Evolutionary conservation across 2,797 vertebrate genomes (phyloP).

Genomic region (Etheostoma perlongum): DNA sequence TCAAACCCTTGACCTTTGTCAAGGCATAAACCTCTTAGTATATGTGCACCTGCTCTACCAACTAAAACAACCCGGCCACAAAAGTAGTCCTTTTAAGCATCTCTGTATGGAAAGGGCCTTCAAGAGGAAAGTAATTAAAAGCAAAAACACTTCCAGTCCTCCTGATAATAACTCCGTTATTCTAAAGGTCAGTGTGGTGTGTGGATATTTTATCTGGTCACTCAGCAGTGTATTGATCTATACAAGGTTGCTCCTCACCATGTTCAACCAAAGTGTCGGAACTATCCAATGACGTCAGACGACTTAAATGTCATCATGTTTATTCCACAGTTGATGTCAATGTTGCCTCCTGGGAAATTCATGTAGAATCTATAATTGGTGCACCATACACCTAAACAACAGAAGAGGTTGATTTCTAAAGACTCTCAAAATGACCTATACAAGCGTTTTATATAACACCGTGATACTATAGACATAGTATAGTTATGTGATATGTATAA

Average conservation of each 20-base stretch:
- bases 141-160: neutral
- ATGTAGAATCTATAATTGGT: no score
- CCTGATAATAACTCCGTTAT: neutral
- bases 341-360: neutral
- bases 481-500: no score
- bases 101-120: neutral
- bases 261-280: constrained; percentile 10
- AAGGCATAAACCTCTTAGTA: no score
- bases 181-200: constrained; percentile 28
- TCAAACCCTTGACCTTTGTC: no score
- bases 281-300: neutral
- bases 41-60: no score
- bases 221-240: constrained; percentile 39
- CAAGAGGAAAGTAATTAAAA: neutral
- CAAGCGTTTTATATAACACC: no score
- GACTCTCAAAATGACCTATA: no score
- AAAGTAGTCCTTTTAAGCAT: neutral
- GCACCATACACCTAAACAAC: no score
- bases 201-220: constrained; percentile 4
- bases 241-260: neutral
- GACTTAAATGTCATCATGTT: constrained; percentile 25
- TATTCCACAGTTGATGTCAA: constrained; percentile 2
- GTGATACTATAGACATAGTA: no score
- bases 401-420: no score
- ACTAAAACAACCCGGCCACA: no score